Evolutionary conservation across 2,113 vertebrate genomes (phyloP), one percentile per base, ranked within the genome.

Genomic region (Pholis gunnellus): DNA sequence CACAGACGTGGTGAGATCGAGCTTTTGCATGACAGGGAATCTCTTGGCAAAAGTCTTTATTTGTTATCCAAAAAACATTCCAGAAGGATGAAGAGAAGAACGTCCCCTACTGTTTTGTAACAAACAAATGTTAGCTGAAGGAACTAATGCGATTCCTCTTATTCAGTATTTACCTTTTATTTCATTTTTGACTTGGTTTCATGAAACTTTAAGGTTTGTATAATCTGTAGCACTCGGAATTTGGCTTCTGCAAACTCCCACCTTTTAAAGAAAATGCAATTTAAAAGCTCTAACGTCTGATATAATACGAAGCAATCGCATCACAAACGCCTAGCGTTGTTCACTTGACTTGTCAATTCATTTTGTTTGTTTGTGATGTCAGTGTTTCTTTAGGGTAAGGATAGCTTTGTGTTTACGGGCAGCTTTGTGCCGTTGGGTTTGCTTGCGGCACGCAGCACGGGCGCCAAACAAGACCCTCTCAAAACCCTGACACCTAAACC

Each of bases 401-500:
- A 71, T 14, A 67, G 60, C 38, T 72, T 20, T 0, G 0, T 82
- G 82, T 78, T 79, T 78, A 87, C 72, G 9, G 34, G 2, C 54
- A 17, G 50, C 60, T 69, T 27, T 15, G 48, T 78, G 59, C 20
- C 4, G 34, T 4, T n/a, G 17, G 29, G 20, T 46, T 46, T 14
- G 13, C 54, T 59, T 6, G 36, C 13, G 1, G 34, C n/a, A 3
- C 36, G 66, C 46, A 7, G 25, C 65, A 1, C 2, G 27, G 38
- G 34, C 46, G 17, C 56, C 79, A 72, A 81, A 71, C 80, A 34
- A 54, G 52, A 0, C 65, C 44, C n/a, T 48, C 71, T 79, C 66
- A 27, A 83, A 83, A 74, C 38, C 75, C 48, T 4, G 14, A 94
- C 93, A 92, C 92, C 91, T 92, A 72, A 72, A 82, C 90, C 82